A percentile compares a stretch with the other conserved stretches of the same genome.
These are phyloP conservation scores for Amblyopsis hoosieri DNA, from an alignment of 2,797 vertebrate species.

Conservation along the genomic window DNA sequence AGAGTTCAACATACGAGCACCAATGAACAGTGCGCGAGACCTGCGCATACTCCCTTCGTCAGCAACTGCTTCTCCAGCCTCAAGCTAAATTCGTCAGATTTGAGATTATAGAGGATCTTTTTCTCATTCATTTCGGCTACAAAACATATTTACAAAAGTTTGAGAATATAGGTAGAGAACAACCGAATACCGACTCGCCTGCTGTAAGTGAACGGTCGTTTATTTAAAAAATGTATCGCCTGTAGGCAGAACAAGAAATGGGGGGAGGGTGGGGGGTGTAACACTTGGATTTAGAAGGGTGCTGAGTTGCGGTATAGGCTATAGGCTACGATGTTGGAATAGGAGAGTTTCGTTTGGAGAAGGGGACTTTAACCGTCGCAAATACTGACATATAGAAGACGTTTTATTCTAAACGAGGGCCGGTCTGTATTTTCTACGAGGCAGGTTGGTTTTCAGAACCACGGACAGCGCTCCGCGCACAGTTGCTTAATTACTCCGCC, in stretches of 20 bases:
- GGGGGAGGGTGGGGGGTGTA: slow-evolving; percentile 33
- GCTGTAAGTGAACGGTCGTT: slow-evolving; percentile 69
- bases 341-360: slow-evolving; percentile 51
- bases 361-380: slow-evolving; percentile 50
- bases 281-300: slow-evolving; percentile 48
- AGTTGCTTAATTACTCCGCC: slow-evolving; percentile 73
- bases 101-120: slow-evolving; percentile 77
- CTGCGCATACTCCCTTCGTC: slow-evolving; percentile 81
- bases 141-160: slow-evolving; percentile 74
- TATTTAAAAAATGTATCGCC: slow-evolving; percentile 36
- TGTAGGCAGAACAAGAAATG: slow-evolving; percentile 35
- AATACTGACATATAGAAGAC: slow-evolving; percentile 28
- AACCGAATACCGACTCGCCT: slow-evolving; percentile 52
- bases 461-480: slow-evolving; percentile 61
- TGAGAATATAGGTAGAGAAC: slow-evolving; percentile 60
- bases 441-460: slow-evolving; percentile 52
- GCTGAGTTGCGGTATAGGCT: slow-evolving; percentile 44
- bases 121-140: slow-evolving; percentile 65
- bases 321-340: slow-evolving; percentile 30
- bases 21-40: slow-evolving; percentile 82
- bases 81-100: slow-evolving; percentile 80
- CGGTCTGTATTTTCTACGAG: slow-evolving; percentile 20
- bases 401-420: slow-evolving; percentile 22
- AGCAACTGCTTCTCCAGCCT: slow-evolving; percentile 79
- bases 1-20: slow-evolving; percentile 64